Evolutionary conservation across 2,888 invertebrate species (phyloP).

Genomic region (Thecophora atra): DNA sequence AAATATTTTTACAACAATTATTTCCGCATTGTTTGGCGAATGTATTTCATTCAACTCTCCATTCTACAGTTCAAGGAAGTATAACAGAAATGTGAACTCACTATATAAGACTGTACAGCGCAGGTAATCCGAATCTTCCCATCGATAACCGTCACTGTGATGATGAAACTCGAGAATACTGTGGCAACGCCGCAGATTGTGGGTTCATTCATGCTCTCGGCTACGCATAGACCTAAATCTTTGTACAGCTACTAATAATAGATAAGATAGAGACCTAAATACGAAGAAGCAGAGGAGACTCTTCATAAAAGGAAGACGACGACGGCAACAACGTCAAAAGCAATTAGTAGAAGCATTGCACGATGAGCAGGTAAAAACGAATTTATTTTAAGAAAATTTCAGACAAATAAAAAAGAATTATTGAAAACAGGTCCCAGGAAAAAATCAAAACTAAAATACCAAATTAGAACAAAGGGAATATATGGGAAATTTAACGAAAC

Average conservation of each 20-base stretch:
- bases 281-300: not conserved
- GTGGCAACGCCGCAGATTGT: slow-evolving; percentile 21
- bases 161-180: slow-evolving; percentile 25
- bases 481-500: no score
- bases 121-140: no score
- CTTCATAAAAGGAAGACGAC: not conserved
- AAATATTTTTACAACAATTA: slow-evolving; percentile 17
- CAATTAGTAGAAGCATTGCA: not conserved
- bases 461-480: no score
- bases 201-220: slow-evolving; percentile 24
- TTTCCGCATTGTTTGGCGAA: slow-evolving; percentile 5
- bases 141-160: no score
- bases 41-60: not conserved
- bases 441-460: not conserved
- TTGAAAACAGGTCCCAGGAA: not conserved
- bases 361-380: not conserved
- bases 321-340: not conserved
- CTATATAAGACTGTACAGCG: no score
- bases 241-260: not conserved
- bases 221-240: slow-evolving; percentile 28
- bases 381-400: slow-evolving; percentile 4
- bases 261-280: not conserved
- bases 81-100: not conserved
- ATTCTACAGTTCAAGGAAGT: not conserved
- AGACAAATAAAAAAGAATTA: not conserved